Conservation (phyloP, 2,113 vertebrate genomes). For the Atractosteus spatula region DNA sequence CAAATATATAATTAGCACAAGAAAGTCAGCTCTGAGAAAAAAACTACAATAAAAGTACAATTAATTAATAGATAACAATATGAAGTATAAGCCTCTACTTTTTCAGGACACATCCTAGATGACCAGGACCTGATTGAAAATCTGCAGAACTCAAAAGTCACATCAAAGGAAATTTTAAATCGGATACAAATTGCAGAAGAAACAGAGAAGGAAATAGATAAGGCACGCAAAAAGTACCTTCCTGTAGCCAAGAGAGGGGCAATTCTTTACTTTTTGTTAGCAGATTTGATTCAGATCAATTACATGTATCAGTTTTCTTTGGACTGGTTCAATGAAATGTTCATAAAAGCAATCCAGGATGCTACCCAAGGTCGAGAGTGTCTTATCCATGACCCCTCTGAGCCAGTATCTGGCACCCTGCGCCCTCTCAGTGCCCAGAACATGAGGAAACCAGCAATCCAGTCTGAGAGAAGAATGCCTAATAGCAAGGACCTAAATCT, state of each 20-base stretch:
- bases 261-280: slow-evolving; percentile 52
- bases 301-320: slow-evolving; percentile 63
- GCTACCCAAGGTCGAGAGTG: background rate
- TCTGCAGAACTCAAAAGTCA: slow-evolving; percentile 51
- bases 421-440: background rate
- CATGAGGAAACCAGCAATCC: background rate
- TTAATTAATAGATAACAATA: no score
- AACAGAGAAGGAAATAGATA: slow-evolving; percentile 41
- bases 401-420: background rate
- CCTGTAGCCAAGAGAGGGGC: slow-evolving; percentile 48
- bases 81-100: background rate
- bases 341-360: slow-evolving; percentile 31
- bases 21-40: no score
- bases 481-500: slow-evolving; percentile 1
- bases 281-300: slow-evolving; percentile 39
- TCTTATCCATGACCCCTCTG: background rate
- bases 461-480: background rate
- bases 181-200: slow-evolving; percentile 42
- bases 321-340: slow-evolving; percentile 53
- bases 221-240: slow-evolving; percentile 39
- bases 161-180: slow-evolving; percentile 44
- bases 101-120: slow-evolving; percentile 40
- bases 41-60: no score
- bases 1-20: no score
- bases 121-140: slow-evolving; percentile 52